Evolutionary conservation across 2,113 vertebrate genomes (phyloP), one percentile per base, ranked within the genome.

Genomic region (Colistium nudipinnis): DNA sequence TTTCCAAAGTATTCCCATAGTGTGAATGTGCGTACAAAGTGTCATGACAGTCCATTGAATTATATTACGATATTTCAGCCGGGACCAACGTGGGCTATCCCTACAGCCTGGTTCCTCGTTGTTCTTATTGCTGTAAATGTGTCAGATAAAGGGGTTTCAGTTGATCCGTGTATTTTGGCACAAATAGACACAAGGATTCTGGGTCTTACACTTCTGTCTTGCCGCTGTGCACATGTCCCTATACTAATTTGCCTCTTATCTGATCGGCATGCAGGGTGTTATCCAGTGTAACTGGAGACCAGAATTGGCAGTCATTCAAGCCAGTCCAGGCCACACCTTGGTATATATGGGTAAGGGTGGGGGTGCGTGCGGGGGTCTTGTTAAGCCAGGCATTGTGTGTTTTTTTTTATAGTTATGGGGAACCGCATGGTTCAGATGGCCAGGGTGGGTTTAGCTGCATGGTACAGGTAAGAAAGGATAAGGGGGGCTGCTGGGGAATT

Each of bases 241-340:
- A n/a, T n/a, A n/a, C 53, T 80, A 73, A 83, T 89, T 76, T 83
- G 76, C 66, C 60, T 70, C 55, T 53, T 69, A 81, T 86, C 78
- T 87, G 88, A 89, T 85, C 83, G 90, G 79, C 80, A 83, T 62
- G 61, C 66, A 62, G 56, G 70, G 73, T 88, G 83, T 76, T 79
- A 78, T 85, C 72, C 51, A 27, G 39, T 63, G 70, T 65, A 85
- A 83, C 75, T 28, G 65, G 68, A 89, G 70, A 79, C 36, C 74
- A 39, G 45, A 31, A 69, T 62, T 82, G 80, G 78, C 72, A 72
- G 71, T 70, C 67, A 63, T 57, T 82, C 78, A 76, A 79, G 78
- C 57, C 59, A 28, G 55, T 27, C 53, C 56, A 52, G 33, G 56
- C 66, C 31, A 36, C 48, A 64, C 51, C 38, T 77, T 49, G 57